Base-by-base conservation (phyloP, 2,113 vertebrate species). In the Anser brachyrhynchus region DNA sequence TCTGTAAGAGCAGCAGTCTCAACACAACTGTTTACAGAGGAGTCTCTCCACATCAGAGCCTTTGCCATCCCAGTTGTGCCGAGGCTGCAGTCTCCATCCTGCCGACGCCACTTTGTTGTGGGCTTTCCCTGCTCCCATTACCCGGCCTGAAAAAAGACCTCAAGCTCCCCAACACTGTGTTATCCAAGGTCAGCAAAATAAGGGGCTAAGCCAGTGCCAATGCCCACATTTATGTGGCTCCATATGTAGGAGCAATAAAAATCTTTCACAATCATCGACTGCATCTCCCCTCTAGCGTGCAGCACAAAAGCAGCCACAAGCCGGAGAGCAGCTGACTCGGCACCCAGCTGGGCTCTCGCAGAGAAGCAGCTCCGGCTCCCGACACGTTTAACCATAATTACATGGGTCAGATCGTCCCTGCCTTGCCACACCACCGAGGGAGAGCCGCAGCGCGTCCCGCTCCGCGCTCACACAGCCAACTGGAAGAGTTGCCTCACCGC, bases 351-450 rank as follows among this genome's bases (percentile, higher is more conserved):
- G 91, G 86, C 84, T 25, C 82, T 74, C 22, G 57, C 81, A 13
- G 70, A 7, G 0, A 39, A 10, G 3, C 35, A 84, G 80, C 78
- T 84, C 90, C 90, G 72, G 77, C 86, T 94, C 93, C 93, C 3
- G 21, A 89, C 71, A 82, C 74, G 1, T 94, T 94, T 89, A 90
- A 84, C 91, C 87, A 62, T 70, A 73, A 93, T 94, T 92, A 93
- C 80, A 88, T 20, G 84, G 86, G 80, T 96, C 95, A 93, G 35
- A 82, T 79, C 0, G 6, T 57, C 83, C 72, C 74, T 73, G 74
- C 70, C 62, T 91, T 4, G 0, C 25, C 94, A 89, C 6, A 3
- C 28, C 66, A 11, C 49, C 0, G 6, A 82, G 28, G 28, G 70
- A 89, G 62, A 76, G 44, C 22, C 1, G 3, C 59, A 1, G 0